phyloP scores from a whole-genome alignment of 2,888 invertebrate species.

The Polydrusus cervinus region DNA sequence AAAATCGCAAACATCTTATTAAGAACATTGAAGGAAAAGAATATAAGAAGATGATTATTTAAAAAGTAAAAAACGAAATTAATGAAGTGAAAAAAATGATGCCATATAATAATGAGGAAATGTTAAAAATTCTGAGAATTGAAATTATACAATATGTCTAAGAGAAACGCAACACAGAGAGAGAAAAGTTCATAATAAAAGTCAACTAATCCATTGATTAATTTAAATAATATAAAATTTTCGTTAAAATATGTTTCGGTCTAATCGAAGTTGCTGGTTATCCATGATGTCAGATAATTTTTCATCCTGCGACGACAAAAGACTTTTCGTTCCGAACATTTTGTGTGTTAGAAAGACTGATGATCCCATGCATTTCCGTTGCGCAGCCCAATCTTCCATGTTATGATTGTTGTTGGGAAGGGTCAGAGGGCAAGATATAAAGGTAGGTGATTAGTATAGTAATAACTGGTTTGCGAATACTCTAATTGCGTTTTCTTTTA shows the following conservation, averaged over 20 bases:
- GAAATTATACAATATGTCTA: no score
- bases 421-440: slow-evolving; percentile 47
- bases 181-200: no score
- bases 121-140: no score
- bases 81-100: no score
- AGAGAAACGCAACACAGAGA: no score
- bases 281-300: neutral
- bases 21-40: no score
- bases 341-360: slow-evolving; percentile 8
- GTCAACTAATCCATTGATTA: no score
- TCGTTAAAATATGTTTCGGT: neutral
- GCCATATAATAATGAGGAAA: no score
- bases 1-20: no score
- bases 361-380: neutral
- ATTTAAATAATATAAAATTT: neutral
- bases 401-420: slow-evolving; percentile 59
- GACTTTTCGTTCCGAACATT: slow-evolving; percentile 21
- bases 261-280: neutral
- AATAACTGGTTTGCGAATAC: neutral
- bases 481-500: no score
- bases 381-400: slow-evolving; percentile 72
- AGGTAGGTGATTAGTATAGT: slow-evolving; percentile 60
- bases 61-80: no score
- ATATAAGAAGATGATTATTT: no score
- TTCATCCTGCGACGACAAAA: neutral